Conservation (phyloP, 1,140 invertebrate genomes). For the Trachelipus rathkii region DNA sequence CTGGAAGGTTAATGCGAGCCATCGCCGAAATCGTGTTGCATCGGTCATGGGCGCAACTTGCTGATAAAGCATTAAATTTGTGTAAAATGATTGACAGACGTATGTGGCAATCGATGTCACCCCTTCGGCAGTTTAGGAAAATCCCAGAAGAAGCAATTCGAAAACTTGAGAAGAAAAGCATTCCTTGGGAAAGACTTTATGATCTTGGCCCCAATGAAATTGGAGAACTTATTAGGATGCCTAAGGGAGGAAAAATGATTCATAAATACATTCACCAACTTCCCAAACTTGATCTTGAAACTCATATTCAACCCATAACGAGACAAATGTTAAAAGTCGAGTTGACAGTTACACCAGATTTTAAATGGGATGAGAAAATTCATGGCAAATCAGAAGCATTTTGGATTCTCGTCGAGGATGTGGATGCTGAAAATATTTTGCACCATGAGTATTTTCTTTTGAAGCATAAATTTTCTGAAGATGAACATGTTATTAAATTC, state of each 20-base stretch:
- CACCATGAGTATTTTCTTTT: conserved; percentile 98
- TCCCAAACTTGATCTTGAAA: conserved; percentile 88
- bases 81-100: conserved; percentile 98
- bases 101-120: conserved; percentile 99
- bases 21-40: conserved; percentile 93
- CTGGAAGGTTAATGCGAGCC: conserved; percentile 87
- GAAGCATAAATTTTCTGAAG: conserved; percentile 87
- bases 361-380: conserved; percentile 97
- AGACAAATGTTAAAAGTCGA: conserved; percentile 66
- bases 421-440: conserved; percentile 59
- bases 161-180: conserved; percentile 97
- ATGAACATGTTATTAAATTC: conserved; percentile 96
- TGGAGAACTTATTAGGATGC: conserved; percentile 90
- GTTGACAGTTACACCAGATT: conserved; percentile 97
- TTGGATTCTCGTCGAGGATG: conserved; percentile 91
- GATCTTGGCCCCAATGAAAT: conserved; percentile 96
- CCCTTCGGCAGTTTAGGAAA: conserved; percentile 93
- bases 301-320: conserved; percentile 97
- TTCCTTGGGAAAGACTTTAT: conserved; percentile 86
- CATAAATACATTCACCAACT: conserved; percentile 98
- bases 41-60: conserved; percentile 93
- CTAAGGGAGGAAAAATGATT: conserved; percentile 94
- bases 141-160: conserved; percentile 97
- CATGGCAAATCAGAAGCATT: conserved; percentile 95
- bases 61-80: conserved; percentile 89